Base-by-base conservation (phyloP, 2,888 invertebrate genomes). In the Cephus nigrinus region DNA sequence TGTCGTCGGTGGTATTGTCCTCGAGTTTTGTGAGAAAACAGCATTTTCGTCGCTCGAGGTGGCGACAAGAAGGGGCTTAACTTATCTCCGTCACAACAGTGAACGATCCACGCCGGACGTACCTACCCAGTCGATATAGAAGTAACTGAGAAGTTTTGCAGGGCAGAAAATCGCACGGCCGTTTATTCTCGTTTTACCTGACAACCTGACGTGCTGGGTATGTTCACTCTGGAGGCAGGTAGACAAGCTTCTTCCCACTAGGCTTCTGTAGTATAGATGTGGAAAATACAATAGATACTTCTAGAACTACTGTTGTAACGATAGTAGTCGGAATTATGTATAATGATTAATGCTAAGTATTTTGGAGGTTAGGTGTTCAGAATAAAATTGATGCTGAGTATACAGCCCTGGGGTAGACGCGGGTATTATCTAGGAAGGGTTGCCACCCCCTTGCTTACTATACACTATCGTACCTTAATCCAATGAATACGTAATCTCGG, bases 21-120 rank as follows among this genome's bases (percentile, higher is more conserved):
- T 80, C 84, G 81, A 84, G 86, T 89, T 90, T 91, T 90, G 91
- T 90, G 90, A 90, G 91, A 90, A 91, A 91, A 91, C 91, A 91
- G 88, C 88, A 90, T 90, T 91, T 90, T 90, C 87, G 90, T 89
- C 91, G 91, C 91, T 91, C 90, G 90, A 91, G 91, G 91, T 91
- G 91, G 82, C 87, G 90, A 88, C 91, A 88, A 90, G 88, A 91
- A 90, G 85, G 79, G 86, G 87, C 90, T 90, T 90, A 91, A 90
- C 90, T 90, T 88, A 88, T 90, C 87, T 87, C 84, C 88, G 90
- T 90, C 89, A 90, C 87, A 90, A 91, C 88, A 89, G 82, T 81
- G 75, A 69, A 76, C 80, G 77, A 82, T 81, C 80, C 74, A 55
- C 23, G 23, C 55, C 55, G 55, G 55, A 55, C 55, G 55, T 55